Base-by-base conservation (phyloP, 2,888 invertebrate genomes). In the Agrenia bidenticulata region DNA sequence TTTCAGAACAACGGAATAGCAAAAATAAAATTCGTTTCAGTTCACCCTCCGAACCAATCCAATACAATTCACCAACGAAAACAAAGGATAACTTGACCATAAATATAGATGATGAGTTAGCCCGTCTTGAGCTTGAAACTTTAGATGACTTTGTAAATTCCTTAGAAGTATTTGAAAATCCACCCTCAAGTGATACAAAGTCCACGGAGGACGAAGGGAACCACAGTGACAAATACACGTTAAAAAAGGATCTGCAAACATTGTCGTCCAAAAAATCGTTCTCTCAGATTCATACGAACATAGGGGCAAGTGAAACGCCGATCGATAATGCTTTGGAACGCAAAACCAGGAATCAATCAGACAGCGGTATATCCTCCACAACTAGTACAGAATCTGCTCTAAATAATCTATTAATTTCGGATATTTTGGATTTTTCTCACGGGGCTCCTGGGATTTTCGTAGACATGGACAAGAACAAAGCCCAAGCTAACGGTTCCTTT, bases 31-130 rank as follows among this genome's bases (percentile, higher is more conserved):
- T 32, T 32, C 32, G 5, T 32, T 32, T 32, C 32, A 32, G 32
- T 32, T 32, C 32, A 4, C 32, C 32, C 32, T 32, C 32, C 11
- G 5, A 32, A 11, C 32, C 32, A 45, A 45, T 57, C 37, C 19
- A 19, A 19, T 57, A 57, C 41, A 41, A 39, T 17, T 57, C 56
- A 5, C 56, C 56, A 17, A 41, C 24, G 21, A 41, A n/a, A 7
- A 27, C 4, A 13, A 37, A 55, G 11, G 66, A 67, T 19, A 72
- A 61, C 54, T 65, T 69, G 11, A 53, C 65, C 1, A 64, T 73
- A 57, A 70, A 70, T 55, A 73, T 74, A 54, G 75, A 74, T 21
- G 73, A 71, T 19, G 75, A 74, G 59, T 58, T 75, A 17, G 69
- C 73, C n/a, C 66, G 66, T 13, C 67, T 75, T 27, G 73, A 73